Conservation (phyloP, 2,888 invertebrate species). For the Silvanus unidentatus region DNA sequence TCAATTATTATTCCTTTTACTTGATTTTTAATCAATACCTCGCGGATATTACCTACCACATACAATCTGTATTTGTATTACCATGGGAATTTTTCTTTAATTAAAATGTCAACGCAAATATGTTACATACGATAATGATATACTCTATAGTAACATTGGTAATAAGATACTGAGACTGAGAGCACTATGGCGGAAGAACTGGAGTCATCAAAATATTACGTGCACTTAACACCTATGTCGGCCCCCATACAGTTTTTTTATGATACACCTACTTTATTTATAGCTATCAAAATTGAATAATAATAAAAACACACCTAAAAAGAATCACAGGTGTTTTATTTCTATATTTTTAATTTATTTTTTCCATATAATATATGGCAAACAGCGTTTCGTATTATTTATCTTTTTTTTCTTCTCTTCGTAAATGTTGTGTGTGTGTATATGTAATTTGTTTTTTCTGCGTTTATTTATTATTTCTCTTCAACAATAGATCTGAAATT, state of each 20-base stretch:
- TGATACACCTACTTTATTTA: slow-evolving; percentile 7
- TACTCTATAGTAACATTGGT: no score
- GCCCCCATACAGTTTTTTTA: slow-evolving; percentile 5
- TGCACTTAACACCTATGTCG: slow-evolving; percentile 7
- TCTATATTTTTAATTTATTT: slow-evolving; percentile 3
- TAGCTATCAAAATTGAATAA: slow-evolving; percentile 2
- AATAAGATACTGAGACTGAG: no score
- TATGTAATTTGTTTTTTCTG: slow-evolving; percentile 28
- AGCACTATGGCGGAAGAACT: no score
- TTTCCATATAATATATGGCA: slow-evolving; percentile 17
- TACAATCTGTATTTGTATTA: no score
- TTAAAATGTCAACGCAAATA: no score
- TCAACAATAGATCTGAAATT: slow-evolving; percentile 29
- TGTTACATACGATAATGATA: no score
- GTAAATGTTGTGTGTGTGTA: slow-evolving; percentile 24
- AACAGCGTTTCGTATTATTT: no score
- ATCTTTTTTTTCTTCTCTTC: not conserved
- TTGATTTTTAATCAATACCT: not conserved
- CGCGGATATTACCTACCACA: no score
- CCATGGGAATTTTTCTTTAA: no score
- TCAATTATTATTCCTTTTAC: slow-evolving; percentile 3
- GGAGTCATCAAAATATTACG: no score
- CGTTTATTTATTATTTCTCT: slow-evolving; percentile 8
- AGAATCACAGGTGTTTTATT: slow-evolving; percentile 32
- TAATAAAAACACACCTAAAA: slow-evolving; percentile 18